Evolutionary conservation across 2,113 vertebrate species (phyloP).

Genomic region (Lynx canadensis): DNA sequence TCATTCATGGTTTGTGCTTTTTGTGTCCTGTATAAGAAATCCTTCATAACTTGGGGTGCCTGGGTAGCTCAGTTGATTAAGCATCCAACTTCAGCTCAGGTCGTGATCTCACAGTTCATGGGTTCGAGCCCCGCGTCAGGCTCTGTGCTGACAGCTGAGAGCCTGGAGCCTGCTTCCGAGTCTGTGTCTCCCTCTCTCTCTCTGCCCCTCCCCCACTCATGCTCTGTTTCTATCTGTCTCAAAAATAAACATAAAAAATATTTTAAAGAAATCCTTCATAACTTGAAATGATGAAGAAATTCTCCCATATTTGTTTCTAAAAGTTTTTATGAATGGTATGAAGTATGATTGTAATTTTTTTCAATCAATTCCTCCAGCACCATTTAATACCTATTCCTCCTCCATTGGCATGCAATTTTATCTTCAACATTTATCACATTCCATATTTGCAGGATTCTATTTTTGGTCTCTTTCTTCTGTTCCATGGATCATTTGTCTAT

Average conservation of each 20-base stretch:
- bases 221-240: too few relatives aligned
- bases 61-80: background rate
- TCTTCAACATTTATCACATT: background rate
- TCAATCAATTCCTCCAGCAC: background rate
- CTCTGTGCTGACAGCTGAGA: too few relatives aligned
- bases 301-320: background rate
- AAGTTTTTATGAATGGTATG: background rate
- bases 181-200: background rate
- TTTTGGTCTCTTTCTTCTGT: conserved; percentile 12
- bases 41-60: background rate
- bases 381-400: background rate
- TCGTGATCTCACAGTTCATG: background rate
- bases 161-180: too few relatives aligned
- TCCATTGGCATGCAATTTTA: background rate
- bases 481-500: background rate
- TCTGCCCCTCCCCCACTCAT: background rate
- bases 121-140: background rate
- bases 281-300: background rate
- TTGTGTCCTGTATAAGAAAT: conserved; percentile 26
- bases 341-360: background rate
- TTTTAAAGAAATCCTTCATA: conserved; percentile 3
- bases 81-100: background rate
- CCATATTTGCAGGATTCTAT: background rate
- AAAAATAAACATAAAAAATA: too few relatives aligned
- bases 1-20: background rate